Conservation (phyloP, 2,888 invertebrate genomes). For the Rhopalosiphum nymphaeae region DNA sequence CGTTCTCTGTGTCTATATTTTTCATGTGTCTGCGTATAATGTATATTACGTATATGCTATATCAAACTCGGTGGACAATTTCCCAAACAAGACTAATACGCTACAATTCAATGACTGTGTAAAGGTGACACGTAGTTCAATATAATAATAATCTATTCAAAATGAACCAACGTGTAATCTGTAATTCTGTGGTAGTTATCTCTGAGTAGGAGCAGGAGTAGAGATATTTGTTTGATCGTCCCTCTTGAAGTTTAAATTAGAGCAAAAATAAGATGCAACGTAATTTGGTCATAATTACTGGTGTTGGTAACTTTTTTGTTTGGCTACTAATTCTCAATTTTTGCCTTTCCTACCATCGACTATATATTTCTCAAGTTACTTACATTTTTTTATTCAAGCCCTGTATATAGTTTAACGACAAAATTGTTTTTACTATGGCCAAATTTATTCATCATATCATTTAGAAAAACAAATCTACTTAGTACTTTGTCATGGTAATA, state of each 20-base stretch:
- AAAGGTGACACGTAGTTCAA: background rate
- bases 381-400: background rate
- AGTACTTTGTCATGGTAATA: background rate
- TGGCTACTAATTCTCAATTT: background rate
- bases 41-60: background rate
- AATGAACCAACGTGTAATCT: background rate
- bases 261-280: background rate
- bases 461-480: background rate
- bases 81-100: background rate
- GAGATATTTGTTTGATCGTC: background rate
- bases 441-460: background rate
- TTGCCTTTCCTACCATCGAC: background rate
- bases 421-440: background rate
- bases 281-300: background rate
- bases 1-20: background rate
- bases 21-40: background rate
- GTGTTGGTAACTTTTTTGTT: background rate
- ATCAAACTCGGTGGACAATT: background rate
- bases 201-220: background rate
- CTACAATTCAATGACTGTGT: background rate
- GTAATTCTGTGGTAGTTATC: background rate
- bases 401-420: background rate
- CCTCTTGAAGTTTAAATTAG: background rate
- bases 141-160: background rate
- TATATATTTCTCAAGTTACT: background rate